Conservation (phyloP, 30 jellyfish, hydroid and myxozoan species). For the Morbakka virulenta region DNA sequence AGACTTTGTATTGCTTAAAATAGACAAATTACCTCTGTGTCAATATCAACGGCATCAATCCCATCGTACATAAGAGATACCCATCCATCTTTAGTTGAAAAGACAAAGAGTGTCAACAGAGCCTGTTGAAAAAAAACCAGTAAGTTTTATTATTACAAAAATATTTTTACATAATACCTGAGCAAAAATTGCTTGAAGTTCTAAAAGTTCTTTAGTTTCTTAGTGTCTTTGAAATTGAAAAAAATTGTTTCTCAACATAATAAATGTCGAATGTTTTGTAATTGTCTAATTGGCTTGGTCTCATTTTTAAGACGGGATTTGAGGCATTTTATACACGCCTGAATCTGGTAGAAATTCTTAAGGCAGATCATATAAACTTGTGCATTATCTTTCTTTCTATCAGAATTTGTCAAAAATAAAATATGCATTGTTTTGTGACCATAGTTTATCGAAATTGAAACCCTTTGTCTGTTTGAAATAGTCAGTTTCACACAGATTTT, state of each 20-base stretch:
- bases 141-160: background rate
- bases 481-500: too few species aligned
- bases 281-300: too few species aligned
- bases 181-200: background rate
- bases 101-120: constrained; percentile 88
- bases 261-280: background rate
- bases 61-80: constrained; percentile 93
- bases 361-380: too few species aligned
- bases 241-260: background rate
- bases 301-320: too few species aligned
- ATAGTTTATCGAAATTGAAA: too few species aligned
- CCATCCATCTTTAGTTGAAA: constrained; percentile 99
- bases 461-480: too few species aligned
- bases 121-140: constrained; percentile 56
- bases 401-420: too few species aligned
- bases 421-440: too few species aligned
- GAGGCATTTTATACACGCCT: too few species aligned
- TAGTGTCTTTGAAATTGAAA: background rate
- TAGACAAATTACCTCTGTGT: constrained; percentile 83
- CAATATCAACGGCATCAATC: constrained; percentile 92
- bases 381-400: too few species aligned
- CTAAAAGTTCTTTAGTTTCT: background rate
- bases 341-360: too few species aligned
- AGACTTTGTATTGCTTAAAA: too few species aligned
- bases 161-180: background rate